Evolutionary conservation across 2,113 vertebrate genomes (phyloP), one percentile per base, ranked within the genome.

Genomic region (Chinchilla lanigera): DNA sequence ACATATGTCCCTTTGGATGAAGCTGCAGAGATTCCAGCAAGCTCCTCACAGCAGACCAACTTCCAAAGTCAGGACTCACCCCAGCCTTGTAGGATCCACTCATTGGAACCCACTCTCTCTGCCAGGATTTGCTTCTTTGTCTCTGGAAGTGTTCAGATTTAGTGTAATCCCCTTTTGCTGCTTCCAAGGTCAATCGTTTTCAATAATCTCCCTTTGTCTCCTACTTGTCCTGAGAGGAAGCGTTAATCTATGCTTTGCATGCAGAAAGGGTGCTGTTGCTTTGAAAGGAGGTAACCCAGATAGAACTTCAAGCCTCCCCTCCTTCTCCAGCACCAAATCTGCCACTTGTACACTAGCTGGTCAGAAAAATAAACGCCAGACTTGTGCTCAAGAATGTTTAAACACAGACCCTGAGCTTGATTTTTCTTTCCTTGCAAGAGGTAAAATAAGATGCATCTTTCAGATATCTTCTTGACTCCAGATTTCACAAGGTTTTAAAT

Each of bases 141-240:
- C 90, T 73, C 67, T 26, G 19, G 54, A 86, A 75, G 84, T 47
- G 75, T 88, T 81, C 67, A 63, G 94, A 85, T 96, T 98, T 90
- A 78, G 78, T 85, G 83, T 94, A 97, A 97, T 97, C 97, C 90
- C 93, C 93, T 95, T 95, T 90, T 44, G 73, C 93, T 84, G 95
- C 85, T 96, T 94, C 97, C 56, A 60, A 97, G 96, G 97, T 98
- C 98, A 97, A 75, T 96, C 82, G 86, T 97, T 97, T 97, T 96
- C 95, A 98, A 86, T 94, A 94, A 96, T 95, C 93, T 97, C 93
- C 97, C 94, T 98, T 95, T 96, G 93, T 94, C 95, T 95, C 85
- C 96, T 82, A 90, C 71, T 84, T 97, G 89, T 69, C 81, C 96
- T 80, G 91, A 86, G 97, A 98, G 96, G 50, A 78, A 35, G 4